A percentile compares a stretch with the other conserved stretches of the same genome.
Conservation (phyloP, 2,797 vertebrate species). For the Acanthurus lineatus region DNA sequence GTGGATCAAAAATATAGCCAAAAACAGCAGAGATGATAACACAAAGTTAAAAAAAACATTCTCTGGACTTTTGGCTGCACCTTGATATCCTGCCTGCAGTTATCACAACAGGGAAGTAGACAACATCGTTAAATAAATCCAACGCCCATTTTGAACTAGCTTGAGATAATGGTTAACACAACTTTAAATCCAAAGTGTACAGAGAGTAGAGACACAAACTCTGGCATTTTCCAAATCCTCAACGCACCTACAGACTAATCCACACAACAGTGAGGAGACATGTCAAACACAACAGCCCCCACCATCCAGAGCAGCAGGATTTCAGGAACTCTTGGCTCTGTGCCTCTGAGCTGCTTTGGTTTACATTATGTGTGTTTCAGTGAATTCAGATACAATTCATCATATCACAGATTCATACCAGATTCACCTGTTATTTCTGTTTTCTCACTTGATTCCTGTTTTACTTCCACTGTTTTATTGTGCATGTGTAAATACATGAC, state of each 20-base stretch:
- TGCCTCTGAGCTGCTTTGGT: slow-evolving; percentile 22
- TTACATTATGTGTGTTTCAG: slow-evolving; percentile 34
- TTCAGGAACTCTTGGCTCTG: slow-evolving; percentile 32
- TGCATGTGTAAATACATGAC: background rate
- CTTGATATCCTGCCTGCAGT: slow-evolving; percentile 18
- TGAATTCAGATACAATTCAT: slow-evolving; percentile 2
- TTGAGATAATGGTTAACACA: slow-evolving; percentile 17
- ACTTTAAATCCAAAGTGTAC: slow-evolving; percentile 25
- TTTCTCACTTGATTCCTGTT: background rate
- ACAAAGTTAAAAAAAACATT: slow-evolving; percentile 1
- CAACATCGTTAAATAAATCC: slow-evolving; percentile 25
- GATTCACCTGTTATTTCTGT: background rate
- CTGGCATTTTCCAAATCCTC: slow-evolving; percentile 57
- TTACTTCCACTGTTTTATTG: background rate
- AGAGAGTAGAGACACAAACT: slow-evolving; percentile 25
- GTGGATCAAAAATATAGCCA: slow-evolving; percentile 10
- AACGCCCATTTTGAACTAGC: slow-evolving; percentile 4
- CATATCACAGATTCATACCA: background rate
- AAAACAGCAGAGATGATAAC: background rate
- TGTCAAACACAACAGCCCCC: slow-evolving; percentile 38
- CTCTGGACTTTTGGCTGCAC: slow-evolving; percentile 20
- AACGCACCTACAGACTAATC: slow-evolving; percentile 56
- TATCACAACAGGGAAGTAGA: slow-evolving; percentile 12
- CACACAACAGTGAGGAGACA: slow-evolving; percentile 39
- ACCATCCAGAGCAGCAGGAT: slow-evolving; percentile 48